A percentile compares a stretch with the other conserved stretches of the same genome.
Evolutionary conservation across 53 echinoderm and acorn worm species (phyloP).

Genomic region (Henricia sp.): DNA sequence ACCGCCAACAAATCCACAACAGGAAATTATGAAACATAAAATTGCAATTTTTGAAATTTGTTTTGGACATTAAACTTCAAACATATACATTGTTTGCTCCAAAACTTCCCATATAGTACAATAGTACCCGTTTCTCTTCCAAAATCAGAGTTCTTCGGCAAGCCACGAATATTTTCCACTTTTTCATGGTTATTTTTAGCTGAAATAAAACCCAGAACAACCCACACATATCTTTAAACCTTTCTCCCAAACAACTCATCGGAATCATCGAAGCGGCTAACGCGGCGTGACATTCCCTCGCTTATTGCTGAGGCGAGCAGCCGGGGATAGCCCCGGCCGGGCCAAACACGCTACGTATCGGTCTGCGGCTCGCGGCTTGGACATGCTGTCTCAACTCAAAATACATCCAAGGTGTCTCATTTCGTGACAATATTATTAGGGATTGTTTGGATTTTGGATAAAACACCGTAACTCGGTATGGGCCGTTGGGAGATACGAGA

Average conservation of each 20-base stretch:
- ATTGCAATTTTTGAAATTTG: no score
- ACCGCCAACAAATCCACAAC: no score
- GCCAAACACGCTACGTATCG: no score
- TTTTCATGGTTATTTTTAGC: background rate
- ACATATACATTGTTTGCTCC: background rate
- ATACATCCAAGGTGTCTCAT: no score
- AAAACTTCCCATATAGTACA: background rate
- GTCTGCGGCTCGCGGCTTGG: no score
- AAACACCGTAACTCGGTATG: no score
- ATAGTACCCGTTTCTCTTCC: background rate
- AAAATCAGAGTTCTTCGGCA: background rate
- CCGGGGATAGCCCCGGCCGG: no score
- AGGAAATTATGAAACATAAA: no score
- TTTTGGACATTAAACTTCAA: background rate
- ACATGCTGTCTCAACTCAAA: no score
- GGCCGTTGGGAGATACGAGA: no score
- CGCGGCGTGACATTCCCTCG: slow-evolving; percentile 40
- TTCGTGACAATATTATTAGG: no score
- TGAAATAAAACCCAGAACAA: background rate
- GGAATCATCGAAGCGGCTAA: slow-evolving; percentile 39
- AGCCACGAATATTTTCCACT: background rate
- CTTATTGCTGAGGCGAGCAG: slow-evolving; percentile 4
- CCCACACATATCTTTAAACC: background rate
- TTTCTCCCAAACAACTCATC: slow-evolving; percentile 2
- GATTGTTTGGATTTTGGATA: no score